Conservation (phyloP, 2,888 invertebrate genomes). For the Sphaeridia pumilis region DNA sequence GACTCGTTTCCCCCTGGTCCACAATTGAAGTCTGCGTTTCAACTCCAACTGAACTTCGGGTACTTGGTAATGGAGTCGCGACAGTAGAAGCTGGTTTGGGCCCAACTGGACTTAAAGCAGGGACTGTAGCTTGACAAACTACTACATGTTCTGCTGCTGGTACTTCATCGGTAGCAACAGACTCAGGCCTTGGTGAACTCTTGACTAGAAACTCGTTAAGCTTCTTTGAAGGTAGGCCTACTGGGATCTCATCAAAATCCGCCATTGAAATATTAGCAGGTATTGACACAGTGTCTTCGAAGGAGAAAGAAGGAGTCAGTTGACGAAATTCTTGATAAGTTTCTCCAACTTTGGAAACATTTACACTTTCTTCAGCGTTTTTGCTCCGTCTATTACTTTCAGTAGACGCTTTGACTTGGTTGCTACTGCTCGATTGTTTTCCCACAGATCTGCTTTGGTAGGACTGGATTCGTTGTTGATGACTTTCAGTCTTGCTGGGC, state of each 20-base stretch:
- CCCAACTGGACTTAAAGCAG: background rate
- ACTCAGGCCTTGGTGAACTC: background rate
- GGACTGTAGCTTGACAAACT: too few relatives aligned
- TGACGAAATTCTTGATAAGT: constrained; percentile 2
- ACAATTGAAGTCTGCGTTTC: too few relatives aligned
- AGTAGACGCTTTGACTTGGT: too few relatives aligned
- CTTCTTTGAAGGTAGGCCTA: background rate
- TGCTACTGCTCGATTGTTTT: too few relatives aligned
- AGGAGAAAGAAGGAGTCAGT: constrained; percentile 2
- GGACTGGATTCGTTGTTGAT: background rate
- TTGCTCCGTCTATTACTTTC: too few relatives aligned
- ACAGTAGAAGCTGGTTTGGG: background rate
- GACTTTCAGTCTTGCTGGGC: background rate
- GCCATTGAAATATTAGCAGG: background rate
- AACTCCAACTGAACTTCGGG: background rate
- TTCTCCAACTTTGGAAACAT: background rate
- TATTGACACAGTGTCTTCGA: background rate
- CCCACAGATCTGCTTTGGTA: background rate
- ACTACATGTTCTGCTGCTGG: background rate
- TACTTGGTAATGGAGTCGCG: background rate
- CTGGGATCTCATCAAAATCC: background rate
- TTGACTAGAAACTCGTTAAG: background rate
- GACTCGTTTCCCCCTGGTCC: too few relatives aligned
- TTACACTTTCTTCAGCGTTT: background rate
- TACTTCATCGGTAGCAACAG: background rate